These are phyloP conservation scores for Ailurus styani DNA, from an alignment of 2,113 vertebrate species.

Conservation along the genomic window DNA sequence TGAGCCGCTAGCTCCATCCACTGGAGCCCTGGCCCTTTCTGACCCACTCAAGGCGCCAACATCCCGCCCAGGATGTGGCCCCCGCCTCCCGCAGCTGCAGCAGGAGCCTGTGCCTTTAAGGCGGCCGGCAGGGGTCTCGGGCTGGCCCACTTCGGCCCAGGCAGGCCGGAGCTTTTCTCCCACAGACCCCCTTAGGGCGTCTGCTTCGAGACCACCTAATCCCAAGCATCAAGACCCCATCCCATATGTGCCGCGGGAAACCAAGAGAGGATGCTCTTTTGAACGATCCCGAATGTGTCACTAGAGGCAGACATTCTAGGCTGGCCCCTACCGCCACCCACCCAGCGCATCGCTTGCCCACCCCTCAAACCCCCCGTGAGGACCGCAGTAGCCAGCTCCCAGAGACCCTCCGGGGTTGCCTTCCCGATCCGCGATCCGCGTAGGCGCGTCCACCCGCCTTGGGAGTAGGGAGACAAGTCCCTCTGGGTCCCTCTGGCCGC, in stretches of 20 bases:
- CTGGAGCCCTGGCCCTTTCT: background rate
- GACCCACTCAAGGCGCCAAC: background rate
- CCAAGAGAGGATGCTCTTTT: background rate
- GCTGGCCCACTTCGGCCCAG: background rate
- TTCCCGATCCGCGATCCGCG: background rate
- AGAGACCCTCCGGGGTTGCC: background rate
- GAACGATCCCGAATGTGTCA: background rate
- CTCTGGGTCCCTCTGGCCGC: background rate
- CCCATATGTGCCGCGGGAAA: background rate
- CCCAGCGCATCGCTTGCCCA: background rate
- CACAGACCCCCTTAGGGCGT: background rate
- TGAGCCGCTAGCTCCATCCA: background rate
- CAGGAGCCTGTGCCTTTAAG: slow-evolving; percentile 28
- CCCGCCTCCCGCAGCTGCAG: background rate
- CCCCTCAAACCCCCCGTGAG: background rate
- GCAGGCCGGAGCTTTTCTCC: background rate
- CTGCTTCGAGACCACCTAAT: background rate
- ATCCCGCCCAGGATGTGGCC: background rate
- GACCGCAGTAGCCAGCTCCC: background rate
- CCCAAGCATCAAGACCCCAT: background rate
- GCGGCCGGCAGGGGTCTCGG: background rate
- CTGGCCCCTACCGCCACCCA: too few relatives aligned
- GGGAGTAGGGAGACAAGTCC: background rate
- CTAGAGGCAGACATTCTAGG: background rate
- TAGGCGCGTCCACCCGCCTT: background rate